These are phyloP conservation scores for Polyodon spathula DNA, from an alignment of 2,113 vertebrate genomes.

Conservation along the genomic window DNA sequence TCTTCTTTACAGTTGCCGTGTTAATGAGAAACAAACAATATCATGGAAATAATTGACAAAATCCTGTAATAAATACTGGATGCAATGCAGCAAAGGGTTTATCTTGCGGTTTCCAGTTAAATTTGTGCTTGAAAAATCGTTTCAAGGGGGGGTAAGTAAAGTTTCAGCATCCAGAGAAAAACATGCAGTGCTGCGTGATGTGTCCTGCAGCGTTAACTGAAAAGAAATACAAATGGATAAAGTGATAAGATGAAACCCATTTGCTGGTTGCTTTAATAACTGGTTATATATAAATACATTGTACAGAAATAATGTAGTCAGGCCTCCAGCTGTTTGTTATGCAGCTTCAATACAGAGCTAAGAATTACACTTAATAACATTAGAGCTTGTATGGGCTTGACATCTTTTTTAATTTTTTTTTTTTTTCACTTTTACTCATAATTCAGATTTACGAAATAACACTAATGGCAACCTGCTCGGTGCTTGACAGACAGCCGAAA, in stretches of 20 bases:
- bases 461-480: slow-evolving; percentile 64
- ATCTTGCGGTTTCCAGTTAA: too few relatives aligned
- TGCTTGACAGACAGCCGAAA: slow-evolving; percentile 71
- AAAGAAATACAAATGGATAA: slow-evolving; percentile 9
- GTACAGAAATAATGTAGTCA: not conserved
- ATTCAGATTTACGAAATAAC: slow-evolving; percentile 61
- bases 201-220: too few relatives aligned
- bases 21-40: too few relatives aligned
- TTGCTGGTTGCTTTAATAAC: slow-evolving; percentile 13
- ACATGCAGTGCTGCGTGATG: too few relatives aligned
- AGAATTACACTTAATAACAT: not conserved
- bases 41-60: too few relatives aligned
- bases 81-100: too few relatives aligned
- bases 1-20: too few relatives aligned
- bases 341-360: slow-evolving; percentile 4
- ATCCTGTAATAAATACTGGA: too few relatives aligned
- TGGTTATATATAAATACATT: slow-evolving; percentile 6
- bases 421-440: slow-evolving; percentile 40
- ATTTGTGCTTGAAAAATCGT: too few relatives aligned
- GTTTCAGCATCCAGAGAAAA: too few relatives aligned
- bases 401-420: slow-evolving; percentile 7
- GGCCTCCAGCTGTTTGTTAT: slow-evolving; percentile 8
- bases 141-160: too few relatives aligned
- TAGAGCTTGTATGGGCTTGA: not conserved
- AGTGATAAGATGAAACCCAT: slow-evolving; percentile 4